A percentile compares a stretch with the other conserved stretches of the same genome.
phyloP scores from a whole-genome alignment of 2,113 vertebrate genomes.

The Prunella himalayana region DNA sequence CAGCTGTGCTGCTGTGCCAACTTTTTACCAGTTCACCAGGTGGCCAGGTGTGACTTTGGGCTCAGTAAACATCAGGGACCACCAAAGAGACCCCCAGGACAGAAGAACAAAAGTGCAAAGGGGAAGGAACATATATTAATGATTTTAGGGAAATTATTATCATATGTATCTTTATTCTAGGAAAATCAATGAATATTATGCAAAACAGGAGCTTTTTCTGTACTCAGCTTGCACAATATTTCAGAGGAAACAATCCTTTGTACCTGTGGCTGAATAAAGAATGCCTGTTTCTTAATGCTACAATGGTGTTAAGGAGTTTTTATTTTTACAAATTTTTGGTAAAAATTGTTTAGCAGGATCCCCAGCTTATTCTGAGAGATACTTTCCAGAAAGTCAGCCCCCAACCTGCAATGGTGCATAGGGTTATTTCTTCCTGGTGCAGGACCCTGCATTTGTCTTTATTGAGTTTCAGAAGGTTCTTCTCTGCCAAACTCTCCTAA shows the following conservation, averaged over 20 bases:
- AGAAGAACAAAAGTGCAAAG: background rate
- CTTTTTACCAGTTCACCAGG: background rate
- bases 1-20: background rate
- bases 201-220: background rate
- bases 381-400: background rate
- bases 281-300: background rate
- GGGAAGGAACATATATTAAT: background rate
- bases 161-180: background rate
- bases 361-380: background rate
- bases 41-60: background rate
- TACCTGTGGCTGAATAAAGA: background rate
- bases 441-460: background rate
- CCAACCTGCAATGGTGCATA: too few relatives aligned
- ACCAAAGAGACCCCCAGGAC: background rate
- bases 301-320: background rate
- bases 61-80: background rate
- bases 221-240: background rate
- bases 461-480: background rate
- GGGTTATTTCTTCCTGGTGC: background rate
- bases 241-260: background rate
- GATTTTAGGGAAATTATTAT: background rate
- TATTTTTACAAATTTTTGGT: background rate
- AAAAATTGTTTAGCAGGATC: background rate
- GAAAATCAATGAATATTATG: background rate
- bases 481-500: background rate